phyloP scores from a whole-genome alignment of 2,113 vertebrate genomes.

The Grus americana region DNA sequence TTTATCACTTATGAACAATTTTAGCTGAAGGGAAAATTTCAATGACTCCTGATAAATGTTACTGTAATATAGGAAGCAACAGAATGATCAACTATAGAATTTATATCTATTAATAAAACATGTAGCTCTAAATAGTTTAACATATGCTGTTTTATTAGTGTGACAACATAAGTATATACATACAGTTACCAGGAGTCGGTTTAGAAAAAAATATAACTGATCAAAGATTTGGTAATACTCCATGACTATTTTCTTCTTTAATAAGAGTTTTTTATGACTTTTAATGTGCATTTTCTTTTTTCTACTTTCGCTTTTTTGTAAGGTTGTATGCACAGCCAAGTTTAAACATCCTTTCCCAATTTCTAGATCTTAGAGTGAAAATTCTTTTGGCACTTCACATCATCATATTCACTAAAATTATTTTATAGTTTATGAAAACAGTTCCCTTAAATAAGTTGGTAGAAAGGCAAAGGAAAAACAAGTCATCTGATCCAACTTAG shows the following conservation, averaged over 20 bases:
- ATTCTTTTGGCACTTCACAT: background rate
- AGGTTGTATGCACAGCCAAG: background rate
- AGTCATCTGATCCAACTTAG: background rate
- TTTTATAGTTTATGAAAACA: background rate
- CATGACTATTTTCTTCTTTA: background rate
- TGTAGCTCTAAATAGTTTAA: background rate
- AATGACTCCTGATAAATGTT: background rate
- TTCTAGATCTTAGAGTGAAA: background rate
- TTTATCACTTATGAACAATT: background rate
- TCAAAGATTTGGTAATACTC: background rate
- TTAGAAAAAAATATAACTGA: background rate
- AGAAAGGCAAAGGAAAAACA: background rate
- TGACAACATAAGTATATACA: background rate
- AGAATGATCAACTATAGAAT: background rate
- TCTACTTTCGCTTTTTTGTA: background rate
- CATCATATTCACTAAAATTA: background rate
- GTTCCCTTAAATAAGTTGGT: background rate
- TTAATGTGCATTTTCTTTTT: background rate
- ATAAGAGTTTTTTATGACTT: background rate
- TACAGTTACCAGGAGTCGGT: background rate
- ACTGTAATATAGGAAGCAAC: background rate
- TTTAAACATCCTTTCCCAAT: background rate
- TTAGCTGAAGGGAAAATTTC: background rate
- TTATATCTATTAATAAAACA: background rate
- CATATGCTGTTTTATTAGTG: background rate